Evolutionary conservation across 2,888 invertebrate species (phyloP).

Genomic region (Linyphia triangularis): DNA sequence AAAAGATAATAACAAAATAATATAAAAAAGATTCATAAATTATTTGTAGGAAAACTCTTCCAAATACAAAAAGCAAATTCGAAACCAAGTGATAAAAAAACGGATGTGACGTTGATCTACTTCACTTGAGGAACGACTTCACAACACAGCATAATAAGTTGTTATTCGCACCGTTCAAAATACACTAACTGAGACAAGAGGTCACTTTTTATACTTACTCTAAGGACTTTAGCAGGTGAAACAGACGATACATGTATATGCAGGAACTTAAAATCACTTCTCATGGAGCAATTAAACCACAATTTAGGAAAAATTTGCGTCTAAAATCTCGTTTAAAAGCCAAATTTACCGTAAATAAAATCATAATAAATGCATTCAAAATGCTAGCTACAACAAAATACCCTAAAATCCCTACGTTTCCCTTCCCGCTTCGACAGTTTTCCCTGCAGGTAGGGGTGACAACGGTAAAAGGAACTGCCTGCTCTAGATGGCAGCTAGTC

Average conservation of each 20-base stretch:
- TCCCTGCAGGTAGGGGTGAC: constrained; percentile 50
- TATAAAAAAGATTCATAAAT: neutral
- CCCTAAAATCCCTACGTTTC: constrained; percentile 67
- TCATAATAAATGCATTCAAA: constrained; percentile 74
- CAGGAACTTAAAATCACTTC: constrained; percentile 40
- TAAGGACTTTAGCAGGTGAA: constrained; percentile 72
- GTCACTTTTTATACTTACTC: constrained; percentile 61
- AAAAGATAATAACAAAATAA: neutral
- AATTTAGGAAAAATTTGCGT: constrained; percentile 56
- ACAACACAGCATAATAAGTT: neutral
- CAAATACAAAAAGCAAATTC: neutral
- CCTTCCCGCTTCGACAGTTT: constrained; percentile 53
- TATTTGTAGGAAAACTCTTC: neutral
- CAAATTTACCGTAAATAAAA: constrained; percentile 70
- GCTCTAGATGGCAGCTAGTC: constrained; percentile 65
- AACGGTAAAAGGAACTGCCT: constrained; percentile 30
- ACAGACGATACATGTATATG: constrained; percentile 67
- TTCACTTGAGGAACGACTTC: constrained; percentile 16
- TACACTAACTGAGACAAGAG: neutral
- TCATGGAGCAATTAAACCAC: constrained; percentile 34
- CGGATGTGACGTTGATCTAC: constrained; percentile 50
- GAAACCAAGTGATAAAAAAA: constrained; percentile 5
- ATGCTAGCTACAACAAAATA: constrained; percentile 73
- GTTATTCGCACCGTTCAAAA: neutral
- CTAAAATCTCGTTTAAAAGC: constrained; percentile 58